Evolutionary conservation across 2,113 vertebrate species (phyloP).

Genomic region (Cepphus grylle): DNA sequence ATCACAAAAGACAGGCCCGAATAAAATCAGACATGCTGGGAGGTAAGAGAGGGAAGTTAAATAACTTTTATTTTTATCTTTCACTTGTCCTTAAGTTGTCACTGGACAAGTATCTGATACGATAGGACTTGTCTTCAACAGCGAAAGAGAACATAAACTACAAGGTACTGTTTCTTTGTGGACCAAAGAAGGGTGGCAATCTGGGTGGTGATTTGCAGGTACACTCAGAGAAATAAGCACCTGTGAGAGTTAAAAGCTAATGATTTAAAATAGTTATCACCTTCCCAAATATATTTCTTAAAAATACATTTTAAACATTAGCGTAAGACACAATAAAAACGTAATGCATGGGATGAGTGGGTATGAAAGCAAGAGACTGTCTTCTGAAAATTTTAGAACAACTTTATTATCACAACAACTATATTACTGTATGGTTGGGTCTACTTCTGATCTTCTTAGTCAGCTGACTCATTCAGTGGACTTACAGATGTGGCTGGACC

Average conservation of each 20-base stretch:
- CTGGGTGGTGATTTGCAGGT: neutral
- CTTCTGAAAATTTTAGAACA: neutral
- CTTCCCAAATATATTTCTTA: neutral
- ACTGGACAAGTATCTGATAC: neutral
- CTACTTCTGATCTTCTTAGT: neutral
- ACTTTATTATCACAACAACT: neutral
- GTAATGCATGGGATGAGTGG: neutral
- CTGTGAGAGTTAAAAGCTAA: neutral
- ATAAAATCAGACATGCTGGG: neutral
- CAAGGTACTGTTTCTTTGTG: neutral
- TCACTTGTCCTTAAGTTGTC: neutral
- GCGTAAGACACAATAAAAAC: neutral
- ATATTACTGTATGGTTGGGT: neutral
- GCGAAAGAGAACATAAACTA: neutral
- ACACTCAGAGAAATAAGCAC: neutral
- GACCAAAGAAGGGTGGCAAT: neutral
- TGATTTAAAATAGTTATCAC: neutral
- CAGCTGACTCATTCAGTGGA: neutral
- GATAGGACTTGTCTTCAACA: neutral
- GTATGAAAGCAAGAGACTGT: neutral
- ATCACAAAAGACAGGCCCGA: neutral
- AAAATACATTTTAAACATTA: neutral
- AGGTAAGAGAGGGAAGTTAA: neutral
- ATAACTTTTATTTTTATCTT: slow-evolving; percentile 16
- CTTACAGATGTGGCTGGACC: neutral